Conservation (phyloP, 2,113 vertebrate genomes). For the Myotis davidii region DNA sequence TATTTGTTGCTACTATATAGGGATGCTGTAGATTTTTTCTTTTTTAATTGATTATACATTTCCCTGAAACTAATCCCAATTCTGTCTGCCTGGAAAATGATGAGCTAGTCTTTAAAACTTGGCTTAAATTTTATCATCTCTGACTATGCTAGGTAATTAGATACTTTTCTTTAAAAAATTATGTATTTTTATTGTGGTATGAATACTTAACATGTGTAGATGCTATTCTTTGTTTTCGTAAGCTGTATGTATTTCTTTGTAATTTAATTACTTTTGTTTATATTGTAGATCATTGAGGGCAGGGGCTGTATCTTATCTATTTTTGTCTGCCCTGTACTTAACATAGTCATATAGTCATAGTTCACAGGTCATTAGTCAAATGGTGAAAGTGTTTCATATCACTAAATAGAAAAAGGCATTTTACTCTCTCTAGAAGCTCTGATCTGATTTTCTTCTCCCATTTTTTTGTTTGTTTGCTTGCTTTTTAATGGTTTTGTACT, state of each 20-base stretch:
- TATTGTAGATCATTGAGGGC: background rate
- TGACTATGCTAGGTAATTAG: background rate
- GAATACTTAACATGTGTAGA: background rate
- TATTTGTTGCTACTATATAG: constrained; percentile 1
- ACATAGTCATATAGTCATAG: background rate
- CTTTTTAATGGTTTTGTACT: background rate
- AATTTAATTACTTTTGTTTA: constrained; percentile 24
- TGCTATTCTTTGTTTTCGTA: background rate
- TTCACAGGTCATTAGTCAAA: background rate
- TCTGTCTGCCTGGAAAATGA: constrained; percentile 33
- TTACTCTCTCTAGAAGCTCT: background rate
- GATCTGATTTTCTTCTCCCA: background rate
- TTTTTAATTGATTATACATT: constrained; percentile 21
- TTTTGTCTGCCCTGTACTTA: background rate
- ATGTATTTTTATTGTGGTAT: background rate
- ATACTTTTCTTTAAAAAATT: background rate
- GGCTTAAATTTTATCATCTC: constrained; percentile 13
- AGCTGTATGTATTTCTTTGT: background rate
- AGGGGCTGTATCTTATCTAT: background rate
- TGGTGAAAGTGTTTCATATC: background rate
- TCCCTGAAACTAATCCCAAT: constrained; percentile 18
- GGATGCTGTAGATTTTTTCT: background rate
- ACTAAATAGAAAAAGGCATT: background rate
- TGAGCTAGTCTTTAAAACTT: background rate
- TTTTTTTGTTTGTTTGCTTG: background rate